Conservation (phyloP, 2,797 vertebrate genomes). For the Epinephelus malabaricus region DNA sequence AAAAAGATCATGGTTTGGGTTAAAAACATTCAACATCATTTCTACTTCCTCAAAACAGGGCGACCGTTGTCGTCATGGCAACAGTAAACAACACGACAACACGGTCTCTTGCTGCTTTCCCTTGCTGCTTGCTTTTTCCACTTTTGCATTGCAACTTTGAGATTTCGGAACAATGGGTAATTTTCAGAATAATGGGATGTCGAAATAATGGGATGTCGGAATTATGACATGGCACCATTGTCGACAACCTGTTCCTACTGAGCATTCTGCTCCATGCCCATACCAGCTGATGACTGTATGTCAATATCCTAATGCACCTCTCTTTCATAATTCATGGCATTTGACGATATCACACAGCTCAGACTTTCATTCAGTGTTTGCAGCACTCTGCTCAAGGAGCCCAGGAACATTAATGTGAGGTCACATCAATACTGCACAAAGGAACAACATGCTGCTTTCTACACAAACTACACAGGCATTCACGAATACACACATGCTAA, state of each 20-base stretch:
- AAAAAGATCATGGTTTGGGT: too few species aligned
- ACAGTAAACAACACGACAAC: too few species aligned
- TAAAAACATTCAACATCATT: too few species aligned
- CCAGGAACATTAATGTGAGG: constrained; percentile 20
- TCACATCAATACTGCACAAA: constrained; percentile 24
- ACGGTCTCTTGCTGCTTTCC: too few species aligned
- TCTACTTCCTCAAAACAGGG: too few species aligned
- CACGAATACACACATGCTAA: not conserved
- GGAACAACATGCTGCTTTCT: constrained; percentile 1
- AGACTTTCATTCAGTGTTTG: not conserved
- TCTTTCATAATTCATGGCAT: constrained; percentile 58
- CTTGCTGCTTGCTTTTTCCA: too few species aligned
- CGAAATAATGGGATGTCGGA: too few species aligned
- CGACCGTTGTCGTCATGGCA: too few species aligned
- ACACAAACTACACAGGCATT: not conserved
- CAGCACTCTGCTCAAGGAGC: constrained; percentile 6
- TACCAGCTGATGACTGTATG: not conserved
- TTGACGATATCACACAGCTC: constrained; percentile 9
- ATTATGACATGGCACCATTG: not conserved
- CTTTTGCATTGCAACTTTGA: too few species aligned
- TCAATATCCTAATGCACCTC: constrained; percentile 50
- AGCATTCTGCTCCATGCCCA: not conserved
- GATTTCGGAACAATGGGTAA: too few species aligned
- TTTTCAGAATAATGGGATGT: too few species aligned
- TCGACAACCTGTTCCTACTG: constrained; percentile 21